Base-by-base conservation (phyloP, 2,113 vertebrate species). In the Phyllostomus hastatus region DNA sequence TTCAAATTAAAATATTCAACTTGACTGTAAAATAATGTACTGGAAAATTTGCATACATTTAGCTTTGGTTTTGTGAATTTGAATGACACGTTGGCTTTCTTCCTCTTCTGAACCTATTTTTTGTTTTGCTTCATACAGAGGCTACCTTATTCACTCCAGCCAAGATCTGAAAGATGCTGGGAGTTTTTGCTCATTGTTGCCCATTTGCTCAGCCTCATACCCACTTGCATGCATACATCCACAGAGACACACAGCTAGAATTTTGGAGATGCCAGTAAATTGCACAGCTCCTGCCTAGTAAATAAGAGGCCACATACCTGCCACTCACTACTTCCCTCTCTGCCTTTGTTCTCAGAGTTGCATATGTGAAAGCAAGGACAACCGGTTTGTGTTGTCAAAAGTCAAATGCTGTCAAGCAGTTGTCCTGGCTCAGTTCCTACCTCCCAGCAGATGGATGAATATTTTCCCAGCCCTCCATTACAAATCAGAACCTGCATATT, bases 401-500 rank as follows among this genome's bases (percentile, higher is more conserved):
- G 91, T 96, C 90, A 89, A 94, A 87, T 80, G 82, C 50, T 94
- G 97, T 96, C 89, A 81, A 96, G 48, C 78, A 96, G 75, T 96
- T 96, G 38, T 17, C 7, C 69, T 97, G 91, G 84, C 96, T 95
- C 78, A 35, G 8, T 61, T 95, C 78, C 89, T 96, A 57, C 86
- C 46, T 94, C 83, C 87, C 82, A 96, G 67, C 95, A 96, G 91
- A 95, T 92, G 48, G 76, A 82, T 84, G 95, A 92, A 35, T 96
- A 92, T 79, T 92, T 92, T 75, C 46, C 76, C 72, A 92, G 88
- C 61, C 64, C 57, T 89, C 61, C 19, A 61, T 91, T 95, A 67
- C 90, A 97, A 88, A 95, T 96, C 61, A 83, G 90, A 97, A 87
- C 85, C 78, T 95, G 33, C 26, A 66, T 33, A 76, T 54, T 83